Conservation (phyloP, 2,888 invertebrate species). For the Acanthacorydalis orientalis region DNA sequence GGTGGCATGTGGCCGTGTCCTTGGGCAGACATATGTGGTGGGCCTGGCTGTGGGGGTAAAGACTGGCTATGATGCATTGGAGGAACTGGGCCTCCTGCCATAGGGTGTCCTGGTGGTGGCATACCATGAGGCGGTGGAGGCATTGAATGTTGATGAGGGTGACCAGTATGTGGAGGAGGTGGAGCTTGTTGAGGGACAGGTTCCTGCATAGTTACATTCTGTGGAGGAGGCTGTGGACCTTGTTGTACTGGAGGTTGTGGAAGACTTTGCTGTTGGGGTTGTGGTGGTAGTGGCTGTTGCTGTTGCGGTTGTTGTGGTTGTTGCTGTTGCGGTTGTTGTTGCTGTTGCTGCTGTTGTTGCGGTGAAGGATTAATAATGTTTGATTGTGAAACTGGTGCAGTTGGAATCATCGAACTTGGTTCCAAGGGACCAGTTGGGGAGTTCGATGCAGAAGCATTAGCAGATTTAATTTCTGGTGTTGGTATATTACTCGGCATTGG, state of each 20-base stretch:
- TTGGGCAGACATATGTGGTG: constrained; percentile 13
- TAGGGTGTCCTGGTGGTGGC: constrained; percentile 2
- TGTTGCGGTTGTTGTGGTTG: constrained; percentile 2
- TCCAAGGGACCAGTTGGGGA: constrained; percentile 11
- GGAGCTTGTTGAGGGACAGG: constrained; percentile 5
- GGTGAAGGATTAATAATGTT: constrained; percentile 1
- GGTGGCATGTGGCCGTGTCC: constrained; percentile 9
- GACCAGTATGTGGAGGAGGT: constrained; percentile 8
- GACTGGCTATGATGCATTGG: background rate
- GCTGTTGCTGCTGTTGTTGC: constrained; percentile 8
- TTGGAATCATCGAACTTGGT: constrained; percentile 10
- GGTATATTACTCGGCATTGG: no score
- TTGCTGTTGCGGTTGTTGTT: constrained; percentile 8
- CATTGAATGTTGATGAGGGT: background rate
- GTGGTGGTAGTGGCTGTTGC: constrained; percentile 10
- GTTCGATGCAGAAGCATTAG: constrained; percentile 7
- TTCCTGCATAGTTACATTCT: constrained; percentile 3
- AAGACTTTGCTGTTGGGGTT: constrained; percentile 10
- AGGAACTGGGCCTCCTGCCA: background rate
- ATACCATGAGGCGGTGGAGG: constrained; percentile 5
- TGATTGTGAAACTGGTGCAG: constrained; percentile 11
- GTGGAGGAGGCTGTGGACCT: constrained; percentile 10
- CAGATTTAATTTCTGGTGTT: background rate
- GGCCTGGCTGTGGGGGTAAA: constrained; percentile 5
- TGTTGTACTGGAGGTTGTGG: constrained; percentile 13